Percentiles rank a stretch among this genome's conserved stretches.
These are phyloP conservation scores for Eremophila alpestris DNA, from an alignment of 2,797 vertebrate genomes.

Conservation along the genomic window DNA sequence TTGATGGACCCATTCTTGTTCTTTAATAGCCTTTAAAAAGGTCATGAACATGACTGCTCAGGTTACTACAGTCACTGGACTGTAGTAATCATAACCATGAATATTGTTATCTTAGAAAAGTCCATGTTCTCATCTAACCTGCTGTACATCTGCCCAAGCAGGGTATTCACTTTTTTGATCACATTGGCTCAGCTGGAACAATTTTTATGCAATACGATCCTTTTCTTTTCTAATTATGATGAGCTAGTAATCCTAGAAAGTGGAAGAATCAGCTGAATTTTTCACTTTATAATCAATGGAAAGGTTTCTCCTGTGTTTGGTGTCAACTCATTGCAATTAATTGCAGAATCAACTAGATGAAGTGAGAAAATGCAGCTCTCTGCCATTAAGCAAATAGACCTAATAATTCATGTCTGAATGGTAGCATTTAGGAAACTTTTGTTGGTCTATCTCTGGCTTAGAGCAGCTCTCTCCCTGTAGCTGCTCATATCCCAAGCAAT, in stretches of 20 bases:
- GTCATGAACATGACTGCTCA: background rate
- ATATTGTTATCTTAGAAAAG: background rate
- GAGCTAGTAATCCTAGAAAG: background rate
- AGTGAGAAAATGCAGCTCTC: background rate
- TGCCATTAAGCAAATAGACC: background rate
- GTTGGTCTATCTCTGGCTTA: background rate
- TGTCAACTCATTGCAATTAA: background rate
- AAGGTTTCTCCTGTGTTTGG: background rate
- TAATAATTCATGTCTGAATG: background rate
- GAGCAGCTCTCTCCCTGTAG: background rate
- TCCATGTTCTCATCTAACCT: background rate
- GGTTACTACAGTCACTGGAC: background rate
- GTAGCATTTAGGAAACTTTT: background rate
- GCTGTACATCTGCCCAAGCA: background rate
- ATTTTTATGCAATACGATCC: background rate
- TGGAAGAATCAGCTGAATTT: background rate
- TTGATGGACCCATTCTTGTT: background rate
- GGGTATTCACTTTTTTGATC: background rate
- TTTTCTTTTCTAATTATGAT: background rate
- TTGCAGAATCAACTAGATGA: background rate
- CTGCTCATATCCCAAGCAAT: background rate
- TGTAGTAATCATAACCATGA: background rate
- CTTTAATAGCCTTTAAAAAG: background rate
- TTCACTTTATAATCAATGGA: background rate
- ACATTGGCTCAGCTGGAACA: background rate